Percentiles rank a stretch among this genome's conserved stretches.
Evolutionary conservation across 2,797 vertebrate genomes (phyloP).

Genomic region (Avahi laniger): DNA sequence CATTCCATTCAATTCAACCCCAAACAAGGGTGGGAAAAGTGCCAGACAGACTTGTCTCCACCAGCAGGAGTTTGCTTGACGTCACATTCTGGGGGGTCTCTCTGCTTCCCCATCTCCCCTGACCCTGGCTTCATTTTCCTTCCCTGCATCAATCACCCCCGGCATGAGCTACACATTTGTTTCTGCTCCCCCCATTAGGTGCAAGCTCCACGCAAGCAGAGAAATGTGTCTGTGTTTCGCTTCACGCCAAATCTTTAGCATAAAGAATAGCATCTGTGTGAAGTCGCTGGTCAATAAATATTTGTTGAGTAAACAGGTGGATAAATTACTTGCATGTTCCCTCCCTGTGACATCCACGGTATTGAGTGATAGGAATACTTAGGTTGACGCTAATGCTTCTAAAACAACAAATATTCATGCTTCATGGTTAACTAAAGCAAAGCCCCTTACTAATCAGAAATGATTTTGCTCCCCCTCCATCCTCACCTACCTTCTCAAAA

Average conservation of each 20-base stretch:
- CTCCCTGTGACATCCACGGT: background rate
- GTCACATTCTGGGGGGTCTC: no score
- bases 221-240: background rate
- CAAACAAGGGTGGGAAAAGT: no score
- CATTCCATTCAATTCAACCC: background rate
- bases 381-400: background rate
- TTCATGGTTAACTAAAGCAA: slow-evolving; percentile 35
- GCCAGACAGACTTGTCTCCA: no score
- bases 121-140: background rate
- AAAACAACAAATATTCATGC: slow-evolving; percentile 25
- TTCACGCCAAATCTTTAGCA: background rate
- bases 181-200: background rate
- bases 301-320: background rate
- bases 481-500: background rate
- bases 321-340: accelerated
- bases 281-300: no score
- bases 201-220: background rate
- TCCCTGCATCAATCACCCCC: background rate
- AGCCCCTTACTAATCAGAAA: slow-evolving; percentile 19
- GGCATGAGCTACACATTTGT: no score
- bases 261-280: background rate
- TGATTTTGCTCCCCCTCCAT: background rate
- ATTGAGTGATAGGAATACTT: background rate
- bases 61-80: no score
- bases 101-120: no score